A percentile compares a stretch with the other conserved stretches of the same genome.
phyloP scores from a whole-genome alignment of 2,113 vertebrate genomes.

The Scomber colias region DNA sequence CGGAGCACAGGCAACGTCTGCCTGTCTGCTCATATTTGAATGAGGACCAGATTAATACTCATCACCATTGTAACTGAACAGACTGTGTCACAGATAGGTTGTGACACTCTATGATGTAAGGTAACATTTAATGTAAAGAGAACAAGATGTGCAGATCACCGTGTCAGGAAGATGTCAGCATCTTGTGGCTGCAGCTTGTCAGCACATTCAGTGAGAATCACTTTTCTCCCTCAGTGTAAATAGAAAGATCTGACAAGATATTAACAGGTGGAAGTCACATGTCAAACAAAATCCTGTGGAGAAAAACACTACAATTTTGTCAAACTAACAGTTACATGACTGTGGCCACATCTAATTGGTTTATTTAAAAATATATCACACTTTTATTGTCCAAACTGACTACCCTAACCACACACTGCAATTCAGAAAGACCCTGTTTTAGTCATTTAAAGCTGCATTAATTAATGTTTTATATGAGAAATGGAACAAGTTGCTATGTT shows the following conservation, averaged over 20 bases:
- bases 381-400: neutral
- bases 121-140: slow-evolving; percentile 66
- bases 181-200: slow-evolving; percentile 9
- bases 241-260: slow-evolving; percentile 1
- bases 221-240: slow-evolving; percentile 25
- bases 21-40: slow-evolving; percentile 63
- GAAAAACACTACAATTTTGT: neutral
- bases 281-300: neutral
- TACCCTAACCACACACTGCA: neutral
- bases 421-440: neutral
- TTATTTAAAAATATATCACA: neutral
- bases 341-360: neutral
- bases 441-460: neutral
- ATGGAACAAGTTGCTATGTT: neutral
- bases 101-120: slow-evolving; percentile 60
- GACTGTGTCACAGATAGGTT: slow-evolving; percentile 51
- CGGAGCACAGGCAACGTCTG: slow-evolving; percentile 32
- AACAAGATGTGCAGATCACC: slow-evolving; percentile 63
- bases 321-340: neutral
- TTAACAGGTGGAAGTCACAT: neutral
- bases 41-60: slow-evolving; percentile 63
- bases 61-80: slow-evolving; percentile 52
- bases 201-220: slow-evolving; percentile 37
- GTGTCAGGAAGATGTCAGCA: slow-evolving; percentile 43
- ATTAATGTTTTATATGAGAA: neutral